Evolutionary conservation across 2,797 vertebrate species (phyloP), one percentile per base, ranked within the genome.

Genomic region (Botia kubotai): DNA sequence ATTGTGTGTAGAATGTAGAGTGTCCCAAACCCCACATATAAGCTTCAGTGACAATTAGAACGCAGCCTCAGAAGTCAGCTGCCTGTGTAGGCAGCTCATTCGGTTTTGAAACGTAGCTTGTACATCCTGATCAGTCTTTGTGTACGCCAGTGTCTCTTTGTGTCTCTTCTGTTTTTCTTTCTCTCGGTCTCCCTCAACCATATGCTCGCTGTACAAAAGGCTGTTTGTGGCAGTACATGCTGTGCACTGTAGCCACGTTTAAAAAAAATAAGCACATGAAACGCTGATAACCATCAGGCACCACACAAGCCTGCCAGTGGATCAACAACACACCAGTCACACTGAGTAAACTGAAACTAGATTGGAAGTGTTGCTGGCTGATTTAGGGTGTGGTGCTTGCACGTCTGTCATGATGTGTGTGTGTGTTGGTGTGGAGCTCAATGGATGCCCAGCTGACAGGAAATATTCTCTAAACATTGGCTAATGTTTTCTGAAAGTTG

Each of bases 211-310:
- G 21, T 23, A 77, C 39, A 74, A 72, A 66, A 50, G 65, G 12
- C 52, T 50, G 43, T 58, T 71, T 63, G 26, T 76, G 7, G 33
- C 68, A 69, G 71, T 81, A 79, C 79, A 76, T 53, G 43, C 55
- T 60, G 39, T 53, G 29, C 65, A 75, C 19, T 14, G 70, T 62
- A 75, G 63, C 75, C 58, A 57, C n/a, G 75, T 84, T 88, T 46
- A 46, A 46, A 87, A 84, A 85, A 90, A 90, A 90, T 91, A 91
- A 89, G 86, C 78, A 84, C 83, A 89, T 87, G 86, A 88, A 88
- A 60, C 74, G 81, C 23, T 87, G 89, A 89, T 88, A 72, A 83
- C 79, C 80, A 89, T 90, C 88, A 84, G 79, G 79, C 53, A 81
- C 81, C 83, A 36, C 62, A 63, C 74, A 73, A 74, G 78, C 71